Evolutionary conservation across 1,140 invertebrate species (phyloP).

Genomic region (Anoplophora glabripennis): DNA sequence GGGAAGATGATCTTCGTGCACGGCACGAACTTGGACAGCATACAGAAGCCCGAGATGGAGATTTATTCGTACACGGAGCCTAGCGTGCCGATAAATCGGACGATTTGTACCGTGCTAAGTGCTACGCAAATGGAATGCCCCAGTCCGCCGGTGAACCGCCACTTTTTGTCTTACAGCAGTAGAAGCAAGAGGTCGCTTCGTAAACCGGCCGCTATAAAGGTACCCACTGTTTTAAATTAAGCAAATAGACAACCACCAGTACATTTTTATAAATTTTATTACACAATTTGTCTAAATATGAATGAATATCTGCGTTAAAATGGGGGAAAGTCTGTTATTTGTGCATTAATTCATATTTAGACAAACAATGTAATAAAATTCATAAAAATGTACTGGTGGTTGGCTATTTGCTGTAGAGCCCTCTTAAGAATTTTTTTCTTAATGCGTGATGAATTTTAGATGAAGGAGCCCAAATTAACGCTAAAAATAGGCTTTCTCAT

Average conservation of each 20-base stretch:
- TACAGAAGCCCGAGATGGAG: conserved; percentile 87
- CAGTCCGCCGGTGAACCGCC: conserved; percentile 74
- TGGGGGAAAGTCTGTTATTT: too few species aligned
- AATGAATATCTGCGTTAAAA: too few species aligned
- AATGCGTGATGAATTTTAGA: conserved; percentile 24
- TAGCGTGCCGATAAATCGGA: conserved; percentile 69
- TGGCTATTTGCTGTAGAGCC: too few species aligned
- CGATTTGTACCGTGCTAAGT: conserved; percentile 81
- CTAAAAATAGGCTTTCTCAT: conserved; percentile 88
- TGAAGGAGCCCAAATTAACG: conserved; percentile 54
- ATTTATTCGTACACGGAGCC: conserved; percentile 71
- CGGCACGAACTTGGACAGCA: conserved; percentile 86
- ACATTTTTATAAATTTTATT: too few species aligned
- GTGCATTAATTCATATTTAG: too few species aligned
- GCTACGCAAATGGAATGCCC: conserved; percentile 92
- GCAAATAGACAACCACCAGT: background rate
- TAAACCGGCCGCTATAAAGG: conserved; percentile 44
- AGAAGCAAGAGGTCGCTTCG: conserved; percentile 41
- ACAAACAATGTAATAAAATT: too few species aligned
- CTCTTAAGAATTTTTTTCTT: too few species aligned
- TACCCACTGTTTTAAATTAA: conserved; percentile 8
- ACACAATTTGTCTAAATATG: too few species aligned
- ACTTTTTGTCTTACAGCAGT: conserved; percentile 42
- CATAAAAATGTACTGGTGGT: too few species aligned
- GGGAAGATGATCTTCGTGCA: conserved; percentile 91